These are phyloP conservation scores for Phorcus lineatus DNA, from an alignment of 2,888 invertebrate species.

Conservation along the genomic window DNA sequence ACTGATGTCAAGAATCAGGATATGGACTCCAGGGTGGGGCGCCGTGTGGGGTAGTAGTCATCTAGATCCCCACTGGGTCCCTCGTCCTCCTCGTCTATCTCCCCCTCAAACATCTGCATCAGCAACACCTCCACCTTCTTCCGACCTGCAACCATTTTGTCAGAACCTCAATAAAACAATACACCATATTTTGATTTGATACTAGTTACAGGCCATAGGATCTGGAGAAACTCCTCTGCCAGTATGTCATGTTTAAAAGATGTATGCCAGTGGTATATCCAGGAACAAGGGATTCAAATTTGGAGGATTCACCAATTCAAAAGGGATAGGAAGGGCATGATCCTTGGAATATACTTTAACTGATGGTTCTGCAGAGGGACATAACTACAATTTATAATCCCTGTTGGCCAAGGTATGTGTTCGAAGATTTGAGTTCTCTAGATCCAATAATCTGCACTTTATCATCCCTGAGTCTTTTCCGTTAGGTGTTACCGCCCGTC, in stretches of 20 bases:
- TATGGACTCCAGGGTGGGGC: neutral
- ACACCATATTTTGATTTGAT: neutral
- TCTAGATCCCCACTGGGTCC: conserved; percentile 40
- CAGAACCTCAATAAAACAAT: neutral
- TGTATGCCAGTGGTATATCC: neutral
- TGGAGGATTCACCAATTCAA: too few relatives aligned
- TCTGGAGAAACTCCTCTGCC: too few relatives aligned
- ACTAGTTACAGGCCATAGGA: neutral
- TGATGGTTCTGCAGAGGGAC: too few relatives aligned
- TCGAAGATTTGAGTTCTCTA: too few relatives aligned
- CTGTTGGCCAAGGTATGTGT: too few relatives aligned
- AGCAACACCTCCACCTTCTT: conserved; percentile 75
- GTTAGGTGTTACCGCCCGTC: too few relatives aligned
- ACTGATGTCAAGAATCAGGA: neutral
- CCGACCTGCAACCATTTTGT: conserved; percentile 59
- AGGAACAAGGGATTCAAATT: too few relatives aligned
- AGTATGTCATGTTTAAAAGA: neutral
- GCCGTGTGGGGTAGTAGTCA: conserved; percentile 8
- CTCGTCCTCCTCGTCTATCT: conserved; percentile 70
- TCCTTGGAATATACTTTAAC: too few relatives aligned
- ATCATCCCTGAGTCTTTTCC: too few relatives aligned
- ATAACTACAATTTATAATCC: too few relatives aligned
- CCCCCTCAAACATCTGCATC: conserved; percentile 76
- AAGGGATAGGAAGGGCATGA: too few relatives aligned
- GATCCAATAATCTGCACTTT: too few relatives aligned